Evolutionary conservation across 2,797 vertebrate genomes (phyloP), one percentile per base, ranked within the genome.

Genomic region (Erethizon dorsatum): DNA sequence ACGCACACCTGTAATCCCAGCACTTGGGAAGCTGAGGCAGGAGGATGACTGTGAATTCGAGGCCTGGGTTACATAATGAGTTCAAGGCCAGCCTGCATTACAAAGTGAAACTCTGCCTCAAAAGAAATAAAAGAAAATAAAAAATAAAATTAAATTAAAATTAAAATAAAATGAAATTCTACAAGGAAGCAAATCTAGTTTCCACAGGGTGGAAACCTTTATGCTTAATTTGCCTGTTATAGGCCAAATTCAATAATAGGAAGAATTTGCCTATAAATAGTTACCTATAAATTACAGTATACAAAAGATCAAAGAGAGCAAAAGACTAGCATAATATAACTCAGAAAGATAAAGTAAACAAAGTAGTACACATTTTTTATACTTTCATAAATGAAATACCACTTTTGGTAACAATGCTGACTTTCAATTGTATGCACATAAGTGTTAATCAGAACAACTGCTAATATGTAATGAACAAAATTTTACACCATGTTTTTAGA

Each of bases 301-400:
- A 83, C 71, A 86, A 79, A 10, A 82, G 18, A 15, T 67, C 13
- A 83, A 86, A 75, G 31, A n/a, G 9, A 41, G 5, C 45, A 28
- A 41, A 92, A 77, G 5, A 31, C 9, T 63, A 52, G 18, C 41
- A 28, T 75, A 26, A 73, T 83, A 47, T 31, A 85, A 88, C 4
- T 73, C 63, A 78, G 57, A 10, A 1, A 2, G 26, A 2, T 89
- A 1, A 13, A 79, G 1, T 52, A 78, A 28, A 37, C 0, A 86
- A 79, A 94, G 15, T 11, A 12, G 0, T 88, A 88, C 20, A 67
- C 28, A 45, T 69, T 5, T 7, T 26, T 61, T 75, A 15, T 18
- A 59, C 50, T 95, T 93, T 87, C 47, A 65, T 69, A 24, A 90
- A 45, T 59, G n/a, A 78, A 89, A 67, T 52, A 83, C 4, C 63